These are phyloP conservation scores for Passerina amoena DNA, from an alignment of 2,113 vertebrate genomes.

Conservation along the genomic window DNA sequence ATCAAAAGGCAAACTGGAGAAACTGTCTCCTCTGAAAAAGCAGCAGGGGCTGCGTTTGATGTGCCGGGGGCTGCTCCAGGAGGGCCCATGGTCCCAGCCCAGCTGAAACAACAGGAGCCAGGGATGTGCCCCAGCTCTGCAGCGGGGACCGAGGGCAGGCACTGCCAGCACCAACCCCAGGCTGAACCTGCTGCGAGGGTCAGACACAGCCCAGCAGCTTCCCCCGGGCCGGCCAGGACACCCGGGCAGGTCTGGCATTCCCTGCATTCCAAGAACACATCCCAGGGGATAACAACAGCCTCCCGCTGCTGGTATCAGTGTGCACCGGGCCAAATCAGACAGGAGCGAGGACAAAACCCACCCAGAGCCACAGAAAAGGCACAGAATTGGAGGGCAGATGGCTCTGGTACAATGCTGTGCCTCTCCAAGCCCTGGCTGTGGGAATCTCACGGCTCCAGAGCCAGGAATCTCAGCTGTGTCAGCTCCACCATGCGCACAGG, in stretches of 20 bases:
- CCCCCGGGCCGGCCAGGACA: fast-evolving
- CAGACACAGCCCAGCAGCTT: not conserved
- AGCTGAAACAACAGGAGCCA: not conserved
- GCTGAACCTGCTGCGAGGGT: fast-evolving
- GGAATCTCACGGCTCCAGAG: not conserved
- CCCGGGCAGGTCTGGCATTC: not conserved
- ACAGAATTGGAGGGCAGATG: fast-evolving
- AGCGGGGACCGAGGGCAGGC: fast-evolving
- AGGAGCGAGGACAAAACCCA: not conserved
- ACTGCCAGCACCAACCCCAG: fast-evolving
- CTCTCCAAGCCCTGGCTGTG: not conserved
- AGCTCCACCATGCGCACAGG: conserved; percentile 55
- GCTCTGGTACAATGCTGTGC: not conserved
- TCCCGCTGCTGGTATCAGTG: fast-evolving
- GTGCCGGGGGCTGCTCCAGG: not conserved
- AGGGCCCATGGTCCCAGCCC: not conserved
- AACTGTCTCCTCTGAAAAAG: not conserved
- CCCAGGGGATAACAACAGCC: not conserved
- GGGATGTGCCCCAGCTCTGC: fast-evolving
- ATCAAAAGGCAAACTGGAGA: conserved; percentile 45
- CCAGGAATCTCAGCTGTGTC: not conserved
- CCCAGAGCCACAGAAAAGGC: fast-evolving
- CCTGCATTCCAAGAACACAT: not conserved
- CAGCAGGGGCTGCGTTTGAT: not conserved
- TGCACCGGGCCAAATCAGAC: not conserved